Conservation (phyloP, 2,888 invertebrate genomes). For the Dione juno region DNA sequence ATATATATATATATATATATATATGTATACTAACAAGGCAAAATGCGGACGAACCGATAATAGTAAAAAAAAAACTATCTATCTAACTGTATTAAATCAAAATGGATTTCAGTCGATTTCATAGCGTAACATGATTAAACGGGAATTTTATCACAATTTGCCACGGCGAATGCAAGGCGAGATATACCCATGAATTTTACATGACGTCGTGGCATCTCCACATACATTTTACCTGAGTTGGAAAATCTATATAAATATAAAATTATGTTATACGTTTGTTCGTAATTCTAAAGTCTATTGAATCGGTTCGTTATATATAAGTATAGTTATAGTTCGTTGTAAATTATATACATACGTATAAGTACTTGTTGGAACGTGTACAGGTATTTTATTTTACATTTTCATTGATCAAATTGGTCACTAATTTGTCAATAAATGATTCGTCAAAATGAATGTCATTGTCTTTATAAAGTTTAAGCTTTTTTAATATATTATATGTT, state of each 20-base stretch:
- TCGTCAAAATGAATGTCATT: too few relatives aligned
- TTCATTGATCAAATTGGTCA: too few relatives aligned
- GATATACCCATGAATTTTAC: constrained; percentile 75
- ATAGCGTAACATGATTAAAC: constrained; percentile 70
- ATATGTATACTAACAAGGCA: too few relatives aligned
- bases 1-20: too few relatives aligned
- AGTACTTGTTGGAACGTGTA: too few relatives aligned
- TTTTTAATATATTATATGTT: too few relatives aligned
- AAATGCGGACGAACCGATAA: too few relatives aligned
- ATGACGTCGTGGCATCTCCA: constrained; percentile 71
- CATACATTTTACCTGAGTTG: constrained; percentile 67
- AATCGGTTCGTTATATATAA: neutral
- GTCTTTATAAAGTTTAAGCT: too few relatives aligned
- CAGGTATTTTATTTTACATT: too few relatives aligned
- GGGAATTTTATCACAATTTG: constrained; percentile 73
- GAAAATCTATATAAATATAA: constrained; percentile 43
- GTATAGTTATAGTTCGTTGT: too few relatives aligned
- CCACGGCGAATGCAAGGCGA: constrained; percentile 53
- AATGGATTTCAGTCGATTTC: constrained; percentile 28
- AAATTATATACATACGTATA: too few relatives aligned
- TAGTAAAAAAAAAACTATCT: neutral
- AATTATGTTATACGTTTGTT: constrained; percentile 1
- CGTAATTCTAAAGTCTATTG: neutral
- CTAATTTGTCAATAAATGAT: too few relatives aligned
- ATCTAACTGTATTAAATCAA: neutral